phyloP scores from a whole-genome alignment of 2,888 invertebrate genomes.

The Bugulina stolonifera region DNA sequence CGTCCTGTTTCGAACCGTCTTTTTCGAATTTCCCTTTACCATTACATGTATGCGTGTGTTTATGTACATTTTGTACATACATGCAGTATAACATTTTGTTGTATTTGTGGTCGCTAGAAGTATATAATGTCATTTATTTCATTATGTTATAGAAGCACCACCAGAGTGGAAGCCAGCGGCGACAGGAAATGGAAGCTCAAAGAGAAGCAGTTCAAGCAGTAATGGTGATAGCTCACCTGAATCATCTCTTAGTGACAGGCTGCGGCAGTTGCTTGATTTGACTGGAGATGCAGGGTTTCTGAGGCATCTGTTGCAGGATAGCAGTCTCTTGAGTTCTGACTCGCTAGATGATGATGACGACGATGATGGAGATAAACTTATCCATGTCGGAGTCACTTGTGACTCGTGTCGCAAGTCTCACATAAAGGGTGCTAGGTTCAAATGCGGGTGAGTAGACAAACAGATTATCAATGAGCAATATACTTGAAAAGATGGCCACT shows the following conservation, averaged over 20 bases:
- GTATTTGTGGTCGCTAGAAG: too few relatives aligned
- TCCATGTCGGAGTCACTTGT: neutral
- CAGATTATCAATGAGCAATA: too few relatives aligned
- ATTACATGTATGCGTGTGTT: too few relatives aligned
- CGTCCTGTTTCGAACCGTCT: too few relatives aligned
- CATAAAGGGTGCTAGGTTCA: neutral
- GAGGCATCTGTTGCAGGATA: neutral
- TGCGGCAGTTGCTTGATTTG: neutral
- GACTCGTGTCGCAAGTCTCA: neutral
- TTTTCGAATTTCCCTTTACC: too few relatives aligned
- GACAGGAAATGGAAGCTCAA: too few relatives aligned
- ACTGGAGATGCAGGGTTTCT: neutral
- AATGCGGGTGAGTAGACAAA: constrained; percentile 22
- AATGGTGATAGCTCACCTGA: neutral
- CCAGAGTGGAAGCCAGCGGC: neutral
- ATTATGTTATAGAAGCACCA: too few relatives aligned
- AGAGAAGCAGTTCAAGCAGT: neutral
- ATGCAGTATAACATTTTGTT: too few relatives aligned
- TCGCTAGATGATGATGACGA: neutral
- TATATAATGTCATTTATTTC: too few relatives aligned
- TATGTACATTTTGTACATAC: too few relatives aligned
- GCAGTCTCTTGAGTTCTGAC: neutral
- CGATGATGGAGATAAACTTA: neutral
- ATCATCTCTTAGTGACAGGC: neutral
- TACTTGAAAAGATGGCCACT: too few relatives aligned